Conservation (phyloP, 2,797 vertebrate genomes). For the Coranthus polyacanthus region DNA sequence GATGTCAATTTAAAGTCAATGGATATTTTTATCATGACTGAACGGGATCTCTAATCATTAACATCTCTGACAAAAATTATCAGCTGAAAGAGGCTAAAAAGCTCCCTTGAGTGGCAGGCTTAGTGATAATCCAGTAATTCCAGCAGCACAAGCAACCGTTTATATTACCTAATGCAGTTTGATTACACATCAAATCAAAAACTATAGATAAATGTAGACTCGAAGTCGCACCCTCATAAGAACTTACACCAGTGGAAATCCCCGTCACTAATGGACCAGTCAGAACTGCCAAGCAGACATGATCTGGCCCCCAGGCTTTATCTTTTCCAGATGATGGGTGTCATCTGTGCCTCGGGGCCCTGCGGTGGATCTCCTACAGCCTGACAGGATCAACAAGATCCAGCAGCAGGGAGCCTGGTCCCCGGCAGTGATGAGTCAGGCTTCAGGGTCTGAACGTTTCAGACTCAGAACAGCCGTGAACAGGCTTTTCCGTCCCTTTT, state of each 20-base stretch:
- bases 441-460: conserved; percentile 6
- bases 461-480: conserved; percentile 1
- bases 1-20: no score
- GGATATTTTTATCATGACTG: no score
- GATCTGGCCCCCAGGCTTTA: conserved; percentile 36
- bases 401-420: conserved; percentile 12
- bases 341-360: conserved; percentile 40
- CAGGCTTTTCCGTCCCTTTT: no score
- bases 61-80: no score
- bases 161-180: background rate
- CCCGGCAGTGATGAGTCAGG: background rate
- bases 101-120: background rate
- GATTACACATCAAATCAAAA: background rate
- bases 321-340: conserved; percentile 23
- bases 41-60: no score
- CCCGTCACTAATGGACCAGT: conserved; percentile 18
- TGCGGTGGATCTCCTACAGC: conserved; percentile 14
- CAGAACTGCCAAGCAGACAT: conserved; percentile 31
- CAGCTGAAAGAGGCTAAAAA: background rate
- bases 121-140: background rate
- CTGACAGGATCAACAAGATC: conserved; percentile 41
- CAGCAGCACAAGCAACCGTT: background rate
- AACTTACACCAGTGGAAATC: background rate
- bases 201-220: background rate
- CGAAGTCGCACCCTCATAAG: background rate